phyloP scores from a whole-genome alignment of 2,888 invertebrate genomes.

The Campopleginae sp. region DNA sequence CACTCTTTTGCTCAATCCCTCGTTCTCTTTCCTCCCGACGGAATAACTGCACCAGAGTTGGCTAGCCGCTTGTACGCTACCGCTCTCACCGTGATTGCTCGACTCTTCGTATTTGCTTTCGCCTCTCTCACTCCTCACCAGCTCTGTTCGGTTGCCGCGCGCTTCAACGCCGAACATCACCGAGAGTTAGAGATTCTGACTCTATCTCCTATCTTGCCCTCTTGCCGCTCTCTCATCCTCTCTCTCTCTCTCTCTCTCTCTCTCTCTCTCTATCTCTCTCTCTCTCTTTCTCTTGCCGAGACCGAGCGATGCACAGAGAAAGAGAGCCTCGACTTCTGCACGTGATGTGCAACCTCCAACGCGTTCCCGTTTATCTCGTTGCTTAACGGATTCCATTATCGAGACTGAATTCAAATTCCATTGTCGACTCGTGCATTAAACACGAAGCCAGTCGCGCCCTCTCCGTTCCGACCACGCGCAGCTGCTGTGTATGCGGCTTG shows the following conservation, averaged over 20 bases:
- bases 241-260: slow-evolving; percentile 1
- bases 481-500: slow-evolving; percentile 25
- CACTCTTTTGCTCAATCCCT: slow-evolving; percentile 21
- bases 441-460: slow-evolving; percentile 65
- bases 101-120: slow-evolving; percentile 68
- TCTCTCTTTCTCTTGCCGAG: slow-evolving; percentile 5
- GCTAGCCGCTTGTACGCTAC: slow-evolving; percentile 64
- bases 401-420: slow-evolving; percentile 72
- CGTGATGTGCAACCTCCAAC: slow-evolving; percentile 63
- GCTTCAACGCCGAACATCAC: slow-evolving; percentile 58
- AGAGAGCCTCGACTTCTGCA: slow-evolving; percentile 54
- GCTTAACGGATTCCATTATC: slow-evolving; percentile 71
- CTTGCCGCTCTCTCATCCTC: background rate
- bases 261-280: slow-evolving; percentile 17
- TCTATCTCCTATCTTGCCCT: slow-evolving; percentile 9
- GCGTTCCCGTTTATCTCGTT: slow-evolving; percentile 67
- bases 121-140: slow-evolving; percentile 49
- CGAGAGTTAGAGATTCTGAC: slow-evolving; percentile 44
- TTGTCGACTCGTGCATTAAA: slow-evolving; percentile 73
- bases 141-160: slow-evolving; percentile 44
- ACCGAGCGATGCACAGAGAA: slow-evolving; percentile 4
- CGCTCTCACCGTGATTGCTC: slow-evolving; percentile 68
- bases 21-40: slow-evolving; percentile 41
- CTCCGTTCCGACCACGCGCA: slow-evolving; percentile 25
- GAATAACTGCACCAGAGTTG: slow-evolving; percentile 68